A percentile compares a stretch with the other conserved stretches of the same genome.
Evolutionary conservation across 2,113 vertebrate species (phyloP).

Genomic region (Indicator indicator): DNA sequence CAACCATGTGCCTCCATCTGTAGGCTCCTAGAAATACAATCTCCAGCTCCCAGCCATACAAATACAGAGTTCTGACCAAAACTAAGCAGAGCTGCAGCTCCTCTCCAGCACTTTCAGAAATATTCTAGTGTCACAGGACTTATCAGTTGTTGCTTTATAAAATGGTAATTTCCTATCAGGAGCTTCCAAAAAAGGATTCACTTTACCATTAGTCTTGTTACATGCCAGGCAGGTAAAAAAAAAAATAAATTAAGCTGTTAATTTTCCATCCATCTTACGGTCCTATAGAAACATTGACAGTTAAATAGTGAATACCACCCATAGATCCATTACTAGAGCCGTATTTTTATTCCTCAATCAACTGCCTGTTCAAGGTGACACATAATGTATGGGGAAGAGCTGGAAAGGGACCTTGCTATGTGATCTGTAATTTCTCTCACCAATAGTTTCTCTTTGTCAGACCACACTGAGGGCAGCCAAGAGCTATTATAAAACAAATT

Average conservation of each 20-base stretch:
- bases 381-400: background rate
- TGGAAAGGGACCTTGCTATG: background rate
- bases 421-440: background rate
- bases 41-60: background rate
- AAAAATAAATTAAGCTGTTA: background rate
- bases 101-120: background rate
- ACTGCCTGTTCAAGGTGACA: background rate
- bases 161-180: background rate
- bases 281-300: background rate
- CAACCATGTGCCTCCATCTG: constrained; percentile 16
- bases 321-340: background rate
- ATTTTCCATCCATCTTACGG: background rate
- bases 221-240: background rate
- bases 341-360: background rate
- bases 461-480: background rate
- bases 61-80: background rate
- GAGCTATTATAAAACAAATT: background rate
- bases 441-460: background rate
- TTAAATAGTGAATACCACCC: background rate
- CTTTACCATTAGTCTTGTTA: background rate
- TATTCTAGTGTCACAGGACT: accelerated
- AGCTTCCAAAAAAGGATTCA: background rate
- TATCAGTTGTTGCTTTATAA: background rate
- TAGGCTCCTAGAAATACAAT: background rate
- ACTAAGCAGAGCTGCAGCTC: background rate